Evolutionary conservation across 2,113 vertebrate genomes (phyloP).

Genomic region (Bos taurus): ARS-UCD2.0 NC_037348.1:68496001-68496500

Average conservation of each 20-base stretch:
- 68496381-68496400: not conserved
- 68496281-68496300: not conserved
- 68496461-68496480: not conserved
- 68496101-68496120: not conserved
- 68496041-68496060: fast-evolving
- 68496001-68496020: not conserved
- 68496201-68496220: fast-evolving
- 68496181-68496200: not conserved
- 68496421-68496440: not conserved
- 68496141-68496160: not conserved
- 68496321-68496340: not conserved
- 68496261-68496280: not conserved
- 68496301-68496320: not conserved
- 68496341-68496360: fast-evolving
- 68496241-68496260: not conserved
- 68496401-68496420: fast-evolving
- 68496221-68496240: not conserved
- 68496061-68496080: not conserved
- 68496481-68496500: fast-evolving
- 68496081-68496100: not conserved
- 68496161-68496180: not conserved
- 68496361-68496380: not conserved
- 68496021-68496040: not conserved
- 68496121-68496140: not conserved
- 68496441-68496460: fast-evolving